A percentile compares a stretch with the other conserved stretches of the same genome.
Evolutionary conservation across 1,140 invertebrate species (phyloP).

Genomic region (Hetaerina americana): DNA sequence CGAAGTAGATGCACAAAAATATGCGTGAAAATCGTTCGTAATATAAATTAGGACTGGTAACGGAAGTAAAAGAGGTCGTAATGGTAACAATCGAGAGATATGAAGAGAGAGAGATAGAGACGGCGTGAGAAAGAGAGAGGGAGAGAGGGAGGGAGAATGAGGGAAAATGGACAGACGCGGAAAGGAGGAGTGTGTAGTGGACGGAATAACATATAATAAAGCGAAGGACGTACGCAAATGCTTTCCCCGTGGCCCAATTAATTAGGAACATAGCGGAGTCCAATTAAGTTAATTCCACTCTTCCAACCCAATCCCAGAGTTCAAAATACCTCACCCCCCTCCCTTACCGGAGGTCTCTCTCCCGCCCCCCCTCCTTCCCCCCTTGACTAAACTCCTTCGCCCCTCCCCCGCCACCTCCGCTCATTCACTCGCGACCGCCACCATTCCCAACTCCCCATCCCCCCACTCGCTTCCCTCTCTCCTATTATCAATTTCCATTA

Average conservation of each 20-base stretch:
- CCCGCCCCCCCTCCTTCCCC: no score
- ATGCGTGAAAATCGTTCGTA: no score
- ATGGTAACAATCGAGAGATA: no score
- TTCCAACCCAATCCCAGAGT: not conserved
- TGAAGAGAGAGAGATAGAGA: not conserved
- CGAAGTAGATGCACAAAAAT: no score
- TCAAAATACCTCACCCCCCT: not conserved
- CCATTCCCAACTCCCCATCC: not conserved
- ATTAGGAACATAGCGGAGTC: not conserved
- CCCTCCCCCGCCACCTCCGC: no score
- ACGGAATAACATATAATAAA: not conserved
- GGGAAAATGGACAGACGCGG: not conserved
- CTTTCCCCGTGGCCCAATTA: not conserved
- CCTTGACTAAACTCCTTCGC: no score
- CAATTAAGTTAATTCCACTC: not conserved
- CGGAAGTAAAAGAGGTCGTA: no score
- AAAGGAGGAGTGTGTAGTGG: not conserved
- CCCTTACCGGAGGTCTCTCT: no score
- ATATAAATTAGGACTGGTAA: no score
- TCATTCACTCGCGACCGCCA: no score
- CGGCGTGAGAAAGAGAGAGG: not conserved
- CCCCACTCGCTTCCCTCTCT: not conserved
- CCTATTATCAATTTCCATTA: not conserved
- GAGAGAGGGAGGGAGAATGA: not conserved
- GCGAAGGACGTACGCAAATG: not conserved